These are phyloP conservation scores for Oscheius sp. DNA, from an alignment of 2,888 invertebrate species.

Conservation along the genomic window DNA sequence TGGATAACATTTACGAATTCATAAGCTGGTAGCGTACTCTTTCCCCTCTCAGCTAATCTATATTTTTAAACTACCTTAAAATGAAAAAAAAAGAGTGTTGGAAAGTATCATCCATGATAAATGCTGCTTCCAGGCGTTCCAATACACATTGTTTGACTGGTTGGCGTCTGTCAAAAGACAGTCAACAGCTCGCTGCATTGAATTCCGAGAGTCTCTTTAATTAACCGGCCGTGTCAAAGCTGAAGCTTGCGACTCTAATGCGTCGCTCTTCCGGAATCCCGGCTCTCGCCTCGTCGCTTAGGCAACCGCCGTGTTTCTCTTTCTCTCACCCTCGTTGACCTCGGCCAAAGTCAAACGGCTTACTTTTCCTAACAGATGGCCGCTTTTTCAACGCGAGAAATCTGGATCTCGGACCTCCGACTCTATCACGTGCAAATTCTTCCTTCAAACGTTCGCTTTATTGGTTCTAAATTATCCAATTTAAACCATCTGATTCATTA, in stretches of 20 bases:
- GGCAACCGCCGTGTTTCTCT: neutral
- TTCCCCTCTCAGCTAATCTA: too few relatives aligned
- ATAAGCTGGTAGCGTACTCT: too few relatives aligned
- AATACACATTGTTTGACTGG: constrained; percentile 17
- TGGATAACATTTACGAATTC: too few relatives aligned
- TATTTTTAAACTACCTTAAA: too few relatives aligned
- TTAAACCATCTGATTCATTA: too few relatives aligned
- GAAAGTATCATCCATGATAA: too few relatives aligned
- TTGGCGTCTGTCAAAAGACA: constrained; percentile 16
- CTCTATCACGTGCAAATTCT: neutral
- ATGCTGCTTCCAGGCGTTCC: too few relatives aligned
- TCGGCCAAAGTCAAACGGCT: neutral
- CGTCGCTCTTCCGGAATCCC: constrained; percentile 9
- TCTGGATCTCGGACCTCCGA: neutral
- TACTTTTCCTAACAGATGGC: neutral
- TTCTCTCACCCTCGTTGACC: neutral
- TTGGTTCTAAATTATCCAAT: too few relatives aligned
- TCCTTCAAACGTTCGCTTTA: neutral
- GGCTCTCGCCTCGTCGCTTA: neutral
- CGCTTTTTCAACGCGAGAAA: neutral
- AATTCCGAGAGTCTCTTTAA: constrained; percentile 18
- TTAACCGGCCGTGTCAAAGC: constrained; percentile 2
- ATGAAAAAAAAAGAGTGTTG: too few relatives aligned
- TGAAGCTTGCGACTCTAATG: constrained; percentile 5
- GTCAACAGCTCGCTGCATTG: constrained; percentile 16